Conservation (phyloP, 2,113 vertebrate genomes). For the Ranitomeya imitator region DNA sequence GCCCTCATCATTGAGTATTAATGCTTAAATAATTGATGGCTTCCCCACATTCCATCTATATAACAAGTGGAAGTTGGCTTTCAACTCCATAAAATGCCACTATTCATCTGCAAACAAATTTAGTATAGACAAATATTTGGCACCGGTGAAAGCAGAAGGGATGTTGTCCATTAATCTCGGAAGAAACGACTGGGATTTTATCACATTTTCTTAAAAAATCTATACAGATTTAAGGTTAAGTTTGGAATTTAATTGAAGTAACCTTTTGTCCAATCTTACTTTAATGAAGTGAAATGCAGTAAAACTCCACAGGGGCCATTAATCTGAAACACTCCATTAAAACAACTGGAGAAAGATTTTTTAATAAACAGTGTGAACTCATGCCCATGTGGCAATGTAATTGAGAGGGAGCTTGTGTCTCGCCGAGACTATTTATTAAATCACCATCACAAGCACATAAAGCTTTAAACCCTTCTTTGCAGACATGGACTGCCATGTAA, state of each 20-base stretch:
- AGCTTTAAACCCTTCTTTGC: conserved; percentile 68
- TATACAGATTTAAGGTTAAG: conserved; percentile 73
- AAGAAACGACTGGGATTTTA: conserved; percentile 73
- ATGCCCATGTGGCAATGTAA: conserved; percentile 84
- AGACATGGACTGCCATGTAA: conserved; percentile 73
- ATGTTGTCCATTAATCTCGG: conserved; percentile 73
- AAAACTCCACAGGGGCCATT: conserved; percentile 77
- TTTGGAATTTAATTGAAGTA: conserved; percentile 82
- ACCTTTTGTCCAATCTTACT: conserved; percentile 80
- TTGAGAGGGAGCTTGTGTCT: conserved; percentile 76
- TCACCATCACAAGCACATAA: conserved; percentile 79
- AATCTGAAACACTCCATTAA: conserved; percentile 85
- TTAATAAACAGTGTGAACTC: conserved; percentile 86
- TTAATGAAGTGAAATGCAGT: conserved; percentile 86
- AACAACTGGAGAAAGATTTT: conserved; percentile 80
- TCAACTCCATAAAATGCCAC: conserved; percentile 67
- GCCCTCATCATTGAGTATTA: conserved; percentile 46
- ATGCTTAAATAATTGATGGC: conserved; percentile 37
- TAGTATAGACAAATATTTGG: conserved; percentile 63
- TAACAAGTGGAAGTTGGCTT: conserved; percentile 62
- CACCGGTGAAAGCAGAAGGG: conserved; percentile 61
- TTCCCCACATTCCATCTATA: conserved; percentile 57
- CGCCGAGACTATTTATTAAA: conserved; percentile 78
- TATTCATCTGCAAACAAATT: conserved; percentile 63
- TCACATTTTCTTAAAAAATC: conserved; percentile 74